Evolutionary conservation across 2,888 invertebrate species (phyloP).

Genomic region (Carcina quercana): DNA sequence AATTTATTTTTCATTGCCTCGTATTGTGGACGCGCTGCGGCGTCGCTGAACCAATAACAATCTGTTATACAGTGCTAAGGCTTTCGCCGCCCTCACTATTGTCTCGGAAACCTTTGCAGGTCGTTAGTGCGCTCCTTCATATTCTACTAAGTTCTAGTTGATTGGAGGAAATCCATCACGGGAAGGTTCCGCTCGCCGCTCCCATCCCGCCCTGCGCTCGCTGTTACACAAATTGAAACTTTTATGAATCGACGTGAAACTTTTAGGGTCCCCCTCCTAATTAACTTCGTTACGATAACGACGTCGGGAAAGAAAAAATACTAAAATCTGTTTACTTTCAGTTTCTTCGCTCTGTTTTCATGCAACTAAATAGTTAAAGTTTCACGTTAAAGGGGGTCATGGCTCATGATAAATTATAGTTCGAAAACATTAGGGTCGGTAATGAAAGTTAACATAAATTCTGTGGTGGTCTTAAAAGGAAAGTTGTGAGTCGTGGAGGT

Average conservation of each 20-base stretch:
- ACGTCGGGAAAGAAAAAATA: constrained; percentile 19
- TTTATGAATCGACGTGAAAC: constrained; percentile 28
- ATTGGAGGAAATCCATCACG: constrained; percentile 47
- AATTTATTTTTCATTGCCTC: constrained; percentile 35
- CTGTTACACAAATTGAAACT: constrained; percentile 31
- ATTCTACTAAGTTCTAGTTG: constrained; percentile 38
- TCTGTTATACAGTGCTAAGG: constrained; percentile 41
- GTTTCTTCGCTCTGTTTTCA: no score
- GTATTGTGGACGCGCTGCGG: constrained; percentile 25
- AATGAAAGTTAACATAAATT: constrained; percentile 33
- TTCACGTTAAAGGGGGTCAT: no score
- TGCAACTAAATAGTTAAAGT: no score
- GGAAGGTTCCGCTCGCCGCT: constrained; percentile 12
- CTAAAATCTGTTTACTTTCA: no score
- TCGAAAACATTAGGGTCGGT: constrained; percentile 27
- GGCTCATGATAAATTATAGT: no score
- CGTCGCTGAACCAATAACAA: constrained; percentile 44
- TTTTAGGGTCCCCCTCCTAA: constrained; percentile 22
- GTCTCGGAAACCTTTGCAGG: constrained; percentile 26
- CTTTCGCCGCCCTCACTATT: constrained; percentile 29
- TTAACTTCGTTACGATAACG: constrained; percentile 25
- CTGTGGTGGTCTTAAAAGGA: constrained; percentile 36
- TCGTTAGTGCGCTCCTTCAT: constrained; percentile 39
- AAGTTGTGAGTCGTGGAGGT: constrained; percentile 30
- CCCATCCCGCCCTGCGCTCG: neutral